Base-by-base conservation (phyloP, 2,113 vertebrate species). In the Scomber scombrus region DNA sequence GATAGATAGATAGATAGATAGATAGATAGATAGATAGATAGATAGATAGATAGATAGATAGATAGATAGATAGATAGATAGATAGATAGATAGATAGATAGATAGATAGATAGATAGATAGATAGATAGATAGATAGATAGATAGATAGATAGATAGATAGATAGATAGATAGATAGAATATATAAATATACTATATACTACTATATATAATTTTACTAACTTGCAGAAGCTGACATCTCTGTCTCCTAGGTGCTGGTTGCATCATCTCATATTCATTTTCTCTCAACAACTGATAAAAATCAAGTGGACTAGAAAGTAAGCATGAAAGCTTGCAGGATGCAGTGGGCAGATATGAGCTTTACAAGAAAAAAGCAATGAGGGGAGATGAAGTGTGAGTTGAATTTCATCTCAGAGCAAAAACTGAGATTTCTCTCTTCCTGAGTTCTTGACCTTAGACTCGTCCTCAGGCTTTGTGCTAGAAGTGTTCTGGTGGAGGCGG, bases 381-480 rank as follows among this genome's bases (percentile, higher is more conserved):
- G 18, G 3, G 12, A 51, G 34, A 77, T 56, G 18, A 70, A 29
- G 66, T 51, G 51, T 14, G 66, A 90, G 60, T 63, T 60, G 12
- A 81, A 81, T 87, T 80, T 81, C 21, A 70, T 70, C 40, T 64
- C 47, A 15, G n/a, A 29, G 47, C 26, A 47, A 45, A 43, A 23
- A n/a, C 78, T 14, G 69, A 77, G 56, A 57, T 47, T 15, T 62
- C 49, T 77, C 55, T 81, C 46, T 49, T 62, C 31, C 70, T 0
- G n/a, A 76, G 71, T 65, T 70, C 49, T 69, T 81, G 88, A 90
- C 81, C 85, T 80, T 47, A 56, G 71, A 80, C 81, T 40, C 66
- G 72, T 85, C 92, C 80, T 86, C 72, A 2, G 86, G 90, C 81
- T 87, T 85, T 78, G 49, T 66, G 84, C 85, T 64, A 3, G 60